A percentile compares a stretch with the other conserved stretches of the same genome.
phyloP scores from a whole-genome alignment of 1,140 invertebrate genomes.

The Drosophila sp. region DNA sequence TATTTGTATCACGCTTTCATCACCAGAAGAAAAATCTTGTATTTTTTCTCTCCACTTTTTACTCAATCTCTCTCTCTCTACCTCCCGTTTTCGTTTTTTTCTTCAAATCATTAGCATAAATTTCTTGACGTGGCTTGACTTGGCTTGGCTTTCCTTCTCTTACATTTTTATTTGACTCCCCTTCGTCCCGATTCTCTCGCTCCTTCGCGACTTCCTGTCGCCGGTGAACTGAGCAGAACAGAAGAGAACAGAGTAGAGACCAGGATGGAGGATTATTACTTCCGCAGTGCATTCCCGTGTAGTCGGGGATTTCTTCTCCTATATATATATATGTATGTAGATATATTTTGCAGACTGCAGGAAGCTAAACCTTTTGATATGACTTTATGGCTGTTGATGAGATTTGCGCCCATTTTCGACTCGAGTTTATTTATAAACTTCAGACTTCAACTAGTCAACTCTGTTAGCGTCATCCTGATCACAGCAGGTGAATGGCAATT shows the following conservation, averaged over 20 bases:
- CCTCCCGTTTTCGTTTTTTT: conserved; percentile 28
- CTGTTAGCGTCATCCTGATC: not conserved
- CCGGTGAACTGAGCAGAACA: conserved; percentile 23
- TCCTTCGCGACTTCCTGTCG: conserved; percentile 46
- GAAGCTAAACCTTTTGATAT: conserved; percentile 58
- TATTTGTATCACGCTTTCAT: conserved; percentile 50
- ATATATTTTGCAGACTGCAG: conserved; percentile 22
- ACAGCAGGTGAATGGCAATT: conserved; percentile 45
- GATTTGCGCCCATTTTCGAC: conserved; percentile 56
- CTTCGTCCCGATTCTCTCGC: not conserved
- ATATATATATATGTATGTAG: not conserved
- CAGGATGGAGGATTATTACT: conserved; percentile 33
- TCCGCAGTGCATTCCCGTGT: conserved; percentile 46
- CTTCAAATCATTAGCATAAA: conserved; percentile 75
- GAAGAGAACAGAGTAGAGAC: not conserved
- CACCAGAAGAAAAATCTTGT: conserved; percentile 40
- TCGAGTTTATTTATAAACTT: conserved; percentile 58
- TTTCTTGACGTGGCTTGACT: conserved; percentile 51
- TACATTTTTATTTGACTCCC: conserved; percentile 8
- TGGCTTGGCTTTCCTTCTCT: conserved; percentile 24
- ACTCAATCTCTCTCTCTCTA: no score
- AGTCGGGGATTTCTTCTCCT: conserved; percentile 37
- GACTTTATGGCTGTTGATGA: conserved; percentile 62
- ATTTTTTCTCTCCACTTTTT: conserved; percentile 27
- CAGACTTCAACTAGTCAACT: conserved; percentile 24